Base-by-base conservation (phyloP, 2,797 vertebrate genomes). In the Corythornis leucogaster region DNA sequence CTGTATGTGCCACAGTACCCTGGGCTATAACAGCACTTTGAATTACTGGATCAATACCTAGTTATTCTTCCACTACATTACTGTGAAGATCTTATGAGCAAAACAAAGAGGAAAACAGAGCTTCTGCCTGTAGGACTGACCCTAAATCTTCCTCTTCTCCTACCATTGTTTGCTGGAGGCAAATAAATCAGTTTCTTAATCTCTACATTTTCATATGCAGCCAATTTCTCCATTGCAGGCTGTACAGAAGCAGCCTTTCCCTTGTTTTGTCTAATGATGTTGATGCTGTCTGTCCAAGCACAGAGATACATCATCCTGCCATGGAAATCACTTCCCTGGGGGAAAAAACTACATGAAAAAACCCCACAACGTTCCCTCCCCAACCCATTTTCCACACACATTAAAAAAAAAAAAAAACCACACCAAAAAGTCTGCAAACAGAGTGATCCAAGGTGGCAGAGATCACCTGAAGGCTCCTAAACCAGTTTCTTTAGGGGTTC, bases 1-100 rank as follows among this genome's bases (percentile, higher is more conserved):
- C n/a, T 7, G 5, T 18, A 35, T 0, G 0, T 42, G 71, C 31
- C 30, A 30, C 1, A 9, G 61, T 6, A 48, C 51, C 15, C 54
- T 14, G 33, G 64, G 73, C 76, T 80, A 7, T 5, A 38, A 13
- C 15, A 80, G 57, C 68, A 55, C 6, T 38, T 9, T 50, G 53
- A 77, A 70, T 57, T 26, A 77, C 50, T 12, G 69, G 54, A 54
- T 63, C 69, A 83, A 68, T 63, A 57, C 28, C 61, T 75, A 7
- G 7, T 54, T 74, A 26, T 69, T 80, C 55, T 84, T 55, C 45
- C 40, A 22, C 53, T 70, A 3, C 21, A 11, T 68, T 46, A 22
- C 50, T 14, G 21, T 24, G 46, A 38, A 83, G 55, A 31, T 20
- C 31, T 75, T 43, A 30, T 2, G 16, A 75, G 62, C 62, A 66